These are phyloP conservation scores for Plagodis dolabraria DNA, from an alignment of 2,888 invertebrate genomes.

Conservation along the genomic window DNA sequence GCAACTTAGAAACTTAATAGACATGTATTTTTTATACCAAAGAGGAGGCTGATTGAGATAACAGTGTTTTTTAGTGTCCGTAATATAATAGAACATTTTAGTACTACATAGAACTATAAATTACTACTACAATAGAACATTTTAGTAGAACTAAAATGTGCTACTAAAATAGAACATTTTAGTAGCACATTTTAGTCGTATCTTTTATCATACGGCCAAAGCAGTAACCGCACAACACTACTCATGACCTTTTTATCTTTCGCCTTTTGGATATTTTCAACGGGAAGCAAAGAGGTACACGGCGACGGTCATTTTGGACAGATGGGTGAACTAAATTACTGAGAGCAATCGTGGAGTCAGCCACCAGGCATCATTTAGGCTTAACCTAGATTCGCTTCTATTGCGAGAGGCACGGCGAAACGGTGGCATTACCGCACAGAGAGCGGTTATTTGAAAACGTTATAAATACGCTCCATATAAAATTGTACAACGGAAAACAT, in stretches of 20 bases:
- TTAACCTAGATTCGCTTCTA: slow-evolving; percentile 34
- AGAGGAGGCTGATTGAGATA: neutral
- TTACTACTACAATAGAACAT: too few species aligned
- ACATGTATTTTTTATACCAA: too few species aligned
- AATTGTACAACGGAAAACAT: too few species aligned
- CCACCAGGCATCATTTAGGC: slow-evolving; percentile 33
- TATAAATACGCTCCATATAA: too few species aligned
- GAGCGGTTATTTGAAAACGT: too few species aligned
- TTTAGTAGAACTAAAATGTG: too few species aligned
- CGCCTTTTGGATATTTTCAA: slow-evolving; percentile 39
- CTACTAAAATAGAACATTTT: too few species aligned
- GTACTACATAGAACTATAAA: too few species aligned
- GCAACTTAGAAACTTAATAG: too few species aligned
- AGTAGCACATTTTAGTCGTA: neutral
- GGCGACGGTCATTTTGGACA: slow-evolving; percentile 49
- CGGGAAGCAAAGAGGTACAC: slow-evolving; percentile 40
- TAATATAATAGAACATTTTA: too few species aligned
- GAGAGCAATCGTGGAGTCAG: slow-evolving; percentile 29
- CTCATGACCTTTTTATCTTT: slow-evolving; percentile 42
- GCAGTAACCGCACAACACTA: neutral
- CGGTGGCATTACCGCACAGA: neutral
- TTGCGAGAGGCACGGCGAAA: neutral
- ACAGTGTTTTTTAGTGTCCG: neutral
- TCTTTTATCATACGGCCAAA: slow-evolving; percentile 11
- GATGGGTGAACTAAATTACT: slow-evolving; percentile 47